Evolutionary conservation across 2,797 vertebrate genomes (phyloP).

Genomic region (Yasuhikotakia modesta): DNA sequence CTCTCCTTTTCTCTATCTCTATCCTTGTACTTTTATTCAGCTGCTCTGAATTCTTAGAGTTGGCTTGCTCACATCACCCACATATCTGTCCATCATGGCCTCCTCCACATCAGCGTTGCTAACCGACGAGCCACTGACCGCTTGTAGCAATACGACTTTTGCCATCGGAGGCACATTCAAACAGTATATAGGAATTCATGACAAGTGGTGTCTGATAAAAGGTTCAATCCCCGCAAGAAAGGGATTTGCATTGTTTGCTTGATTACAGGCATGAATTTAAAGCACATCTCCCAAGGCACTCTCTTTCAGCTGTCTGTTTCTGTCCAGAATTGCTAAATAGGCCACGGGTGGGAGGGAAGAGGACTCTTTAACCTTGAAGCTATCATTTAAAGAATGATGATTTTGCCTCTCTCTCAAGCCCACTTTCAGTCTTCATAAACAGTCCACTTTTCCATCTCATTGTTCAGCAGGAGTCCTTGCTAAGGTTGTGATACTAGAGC

Average conservation of each 20-base stretch:
- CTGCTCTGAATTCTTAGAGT: constrained; percentile 39
- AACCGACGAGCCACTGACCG: constrained; percentile 34
- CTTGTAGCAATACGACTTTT: constrained; percentile 21
- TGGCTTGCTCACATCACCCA: constrained; percentile 53
- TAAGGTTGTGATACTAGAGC: constrained; percentile 66
- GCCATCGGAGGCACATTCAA: constrained; percentile 49
- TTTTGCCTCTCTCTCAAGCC: constrained; percentile 52
- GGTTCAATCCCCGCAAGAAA: constrained; percentile 46
- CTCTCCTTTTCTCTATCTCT: constrained; percentile 36
- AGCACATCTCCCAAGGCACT: constrained; percentile 56
- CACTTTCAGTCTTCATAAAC: constrained; percentile 63
- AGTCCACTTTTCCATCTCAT: constrained; percentile 72
- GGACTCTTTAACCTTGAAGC: constrained; percentile 78
- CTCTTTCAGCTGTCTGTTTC: constrained; percentile 54
- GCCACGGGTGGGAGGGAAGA: constrained; percentile 60
- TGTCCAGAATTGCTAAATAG: constrained; percentile 68
- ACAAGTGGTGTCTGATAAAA: constrained; percentile 49
- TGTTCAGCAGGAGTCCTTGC: constrained; percentile 74
- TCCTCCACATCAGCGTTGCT: constrained; percentile 54
- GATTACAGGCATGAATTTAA: constrained; percentile 67
- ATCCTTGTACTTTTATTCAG: constrained; percentile 43
- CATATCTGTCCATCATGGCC: constrained; percentile 50
- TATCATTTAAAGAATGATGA: constrained; percentile 64
- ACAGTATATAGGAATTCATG: constrained; percentile 67
- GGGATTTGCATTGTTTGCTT: constrained; percentile 67